Evolutionary conservation across 2,113 vertebrate species (phyloP), one percentile per base, ranked within the genome.

Genomic region (Rana temporaria): DNA sequence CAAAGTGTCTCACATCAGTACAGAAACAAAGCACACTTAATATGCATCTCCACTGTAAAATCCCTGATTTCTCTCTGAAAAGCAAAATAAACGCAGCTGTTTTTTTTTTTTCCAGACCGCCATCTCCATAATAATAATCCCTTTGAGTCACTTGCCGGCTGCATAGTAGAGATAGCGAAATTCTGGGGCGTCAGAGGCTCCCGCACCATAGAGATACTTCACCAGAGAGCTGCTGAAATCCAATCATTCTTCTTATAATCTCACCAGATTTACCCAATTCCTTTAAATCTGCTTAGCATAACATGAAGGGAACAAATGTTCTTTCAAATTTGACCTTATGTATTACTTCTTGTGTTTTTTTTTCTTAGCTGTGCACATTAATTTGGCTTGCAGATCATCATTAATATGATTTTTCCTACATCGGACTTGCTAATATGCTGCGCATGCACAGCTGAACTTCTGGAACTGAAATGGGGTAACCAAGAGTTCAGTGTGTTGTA

Each of bases 61-160:
- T 87, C 87, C 77, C 76, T 62, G 62, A 65, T 75, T 84, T 85
- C 85, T 90, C 20, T 20, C 60, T 88, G 84, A 87, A 85, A 85
- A 81, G 79, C 79, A 19, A 57, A 83, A 79, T 87, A 85, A 87
- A 87, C 69, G 81, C 77, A 86, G 89, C 42, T 78, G 75, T 85
- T 84, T n/a, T 75, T 87, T 75, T 87, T 84, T 86, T 85, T 82
- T 82, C 24, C 65, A 6, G 79, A 81, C 78, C 48, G 24, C 89
- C 87, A 84, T 84, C 85, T 84, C 68, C 84, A 90, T 86, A 89
- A 89, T 90, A 91, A 93, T 98, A 98, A 98, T 97, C 97, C 96
- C 95, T 95, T 94, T 91, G 96, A 90, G 95, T 93, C 91, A 94
- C 94, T 95, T 91, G 87, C 92, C 97, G 95, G 96, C 97, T 99